Conservation (phyloP, 2,888 invertebrate species). For the Melinopterus prodromus region DNA sequence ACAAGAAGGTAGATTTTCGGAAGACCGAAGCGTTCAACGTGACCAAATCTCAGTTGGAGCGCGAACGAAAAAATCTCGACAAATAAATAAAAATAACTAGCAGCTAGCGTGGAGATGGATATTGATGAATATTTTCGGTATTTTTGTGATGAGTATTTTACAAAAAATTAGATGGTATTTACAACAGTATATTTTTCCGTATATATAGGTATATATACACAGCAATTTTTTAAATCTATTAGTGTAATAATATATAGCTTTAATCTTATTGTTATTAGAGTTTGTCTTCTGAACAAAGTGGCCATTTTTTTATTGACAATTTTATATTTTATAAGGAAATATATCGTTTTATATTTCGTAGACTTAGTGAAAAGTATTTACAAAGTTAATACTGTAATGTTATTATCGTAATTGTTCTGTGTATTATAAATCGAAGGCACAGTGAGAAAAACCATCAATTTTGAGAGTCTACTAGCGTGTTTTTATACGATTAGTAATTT, state of each 20-base stretch:
- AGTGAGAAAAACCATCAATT: neutral
- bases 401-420: neutral
- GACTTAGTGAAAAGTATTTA: constrained; percentile 5
- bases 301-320: constrained; percentile 33
- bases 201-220: constrained; percentile 21
- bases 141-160: constrained; percentile 31
- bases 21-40: constrained; percentile 94
- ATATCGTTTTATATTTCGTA: constrained; percentile 27
- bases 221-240: neutral
- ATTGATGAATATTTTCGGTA: constrained; percentile 29
- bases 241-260: constrained; percentile 27
- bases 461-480: neutral
- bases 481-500: neutral
- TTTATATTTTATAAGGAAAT: constrained; percentile 32
- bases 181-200: constrained; percentile 25
- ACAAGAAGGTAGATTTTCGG: constrained; percentile 92
- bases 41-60: constrained; percentile 81
- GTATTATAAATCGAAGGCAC: neutral
- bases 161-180: constrained; percentile 17
- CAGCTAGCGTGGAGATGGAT: neutral
- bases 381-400: neutral
- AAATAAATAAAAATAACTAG: constrained; percentile 8
- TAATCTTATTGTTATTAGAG: constrained; percentile 33
- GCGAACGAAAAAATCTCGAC: constrained; percentile 62
- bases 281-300: constrained; percentile 23